Percentiles rank a stretch among this genome's conserved stretches.
Evolutionary conservation across 2,113 vertebrate genomes (phyloP).

Genomic region (Stomatorhinus ivindoensis): DNA sequence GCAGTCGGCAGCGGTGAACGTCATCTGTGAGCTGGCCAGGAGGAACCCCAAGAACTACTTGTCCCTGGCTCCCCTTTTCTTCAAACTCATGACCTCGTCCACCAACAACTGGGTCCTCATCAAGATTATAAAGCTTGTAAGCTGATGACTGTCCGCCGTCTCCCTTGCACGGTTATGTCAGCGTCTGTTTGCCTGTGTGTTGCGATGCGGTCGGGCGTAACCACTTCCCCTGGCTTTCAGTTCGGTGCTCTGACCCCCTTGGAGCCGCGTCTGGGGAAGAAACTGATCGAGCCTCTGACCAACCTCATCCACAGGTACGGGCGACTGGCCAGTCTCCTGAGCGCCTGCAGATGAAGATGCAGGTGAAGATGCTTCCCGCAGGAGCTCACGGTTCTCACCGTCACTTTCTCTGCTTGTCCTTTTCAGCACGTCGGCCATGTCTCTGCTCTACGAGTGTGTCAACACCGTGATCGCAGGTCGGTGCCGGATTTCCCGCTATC

Average conservation of each 20-base stretch:
- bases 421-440: slow-evolving; percentile 94
- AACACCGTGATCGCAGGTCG: slow-evolving; percentile 99
- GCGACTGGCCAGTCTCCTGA: neutral
- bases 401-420: neutral
- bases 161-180: neutral
- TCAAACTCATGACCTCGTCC: slow-evolving; percentile 97
- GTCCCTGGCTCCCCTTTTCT: slow-evolving; percentile 91
- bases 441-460: slow-evolving; percentile 95
- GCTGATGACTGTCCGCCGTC: slow-evolving; percentile 29
- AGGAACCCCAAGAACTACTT: slow-evolving; percentile 98
- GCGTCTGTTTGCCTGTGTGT: neutral
- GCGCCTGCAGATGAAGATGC: neutral
- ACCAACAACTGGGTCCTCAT: slow-evolving; percentile 99
- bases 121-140: slow-evolving; percentile 95
- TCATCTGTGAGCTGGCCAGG: slow-evolving; percentile 93
- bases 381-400: neutral
- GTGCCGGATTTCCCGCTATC: slow-evolving; percentile 19
- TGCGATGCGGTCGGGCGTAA: neutral
- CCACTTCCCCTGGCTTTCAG: slow-evolving; percentile 46
- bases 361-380: neutral
- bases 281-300: slow-evolving; percentile 92
- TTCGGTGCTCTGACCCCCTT: slow-evolving; percentile 95
- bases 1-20: slow-evolving; percentile 95
- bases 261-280: slow-evolving; percentile 94
- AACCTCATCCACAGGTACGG: slow-evolving; percentile 94